A percentile compares a stretch with the other conserved stretches of the same genome.
phyloP scores from a whole-genome alignment of 2,888 invertebrate genomes.

The Scaptomyza parva region DNA sequence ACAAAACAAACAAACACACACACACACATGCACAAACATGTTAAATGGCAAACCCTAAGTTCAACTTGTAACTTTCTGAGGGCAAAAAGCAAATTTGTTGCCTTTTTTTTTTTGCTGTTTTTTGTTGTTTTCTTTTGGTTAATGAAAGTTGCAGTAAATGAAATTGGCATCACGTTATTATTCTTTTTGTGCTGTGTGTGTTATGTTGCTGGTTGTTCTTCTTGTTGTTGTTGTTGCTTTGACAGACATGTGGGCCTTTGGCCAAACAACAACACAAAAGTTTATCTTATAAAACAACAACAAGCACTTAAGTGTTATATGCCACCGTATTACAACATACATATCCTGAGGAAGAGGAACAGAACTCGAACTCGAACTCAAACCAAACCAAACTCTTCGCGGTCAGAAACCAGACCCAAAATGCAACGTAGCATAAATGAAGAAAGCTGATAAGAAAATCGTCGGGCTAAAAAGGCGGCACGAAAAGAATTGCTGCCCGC shows the following conservation, averaged over 20 bases:
- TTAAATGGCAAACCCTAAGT: slow-evolving; percentile 19
- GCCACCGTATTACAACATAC: slow-evolving; percentile 79
- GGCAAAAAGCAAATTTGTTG: slow-evolving; percentile 29
- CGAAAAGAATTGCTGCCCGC: slow-evolving; percentile 68
- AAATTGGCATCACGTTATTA: slow-evolving; percentile 76
- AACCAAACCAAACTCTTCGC: slow-evolving; percentile 3
- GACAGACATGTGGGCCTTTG: slow-evolving; percentile 64
- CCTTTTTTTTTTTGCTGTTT: slow-evolving; percentile 4
- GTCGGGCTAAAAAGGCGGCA: slow-evolving; percentile 41
- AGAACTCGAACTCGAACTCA: not conserved
- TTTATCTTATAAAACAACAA: slow-evolving; percentile 80
- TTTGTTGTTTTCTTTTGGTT: slow-evolving; percentile 51
- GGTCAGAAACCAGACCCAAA: slow-evolving; percentile 47
- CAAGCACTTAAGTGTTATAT: slow-evolving; percentile 80
- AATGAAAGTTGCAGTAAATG: slow-evolving; percentile 78
- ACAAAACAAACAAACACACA: slow-evolving; percentile 8
- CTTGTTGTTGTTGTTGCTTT: slow-evolving; percentile 14
- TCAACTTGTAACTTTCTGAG: slow-evolving; percentile 34
- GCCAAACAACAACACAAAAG: slow-evolving; percentile 34
- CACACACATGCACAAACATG: slow-evolving; percentile 1
- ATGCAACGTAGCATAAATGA: slow-evolving; percentile 76
- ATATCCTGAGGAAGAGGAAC: slow-evolving; percentile 21
- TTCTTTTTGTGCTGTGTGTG: slow-evolving; percentile 36
- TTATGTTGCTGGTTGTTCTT: slow-evolving; percentile 23
- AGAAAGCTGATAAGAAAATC: slow-evolving; percentile 75